Conservation (phyloP, 2,888 invertebrate species). For the Siphlonurus alternatus region DNA sequence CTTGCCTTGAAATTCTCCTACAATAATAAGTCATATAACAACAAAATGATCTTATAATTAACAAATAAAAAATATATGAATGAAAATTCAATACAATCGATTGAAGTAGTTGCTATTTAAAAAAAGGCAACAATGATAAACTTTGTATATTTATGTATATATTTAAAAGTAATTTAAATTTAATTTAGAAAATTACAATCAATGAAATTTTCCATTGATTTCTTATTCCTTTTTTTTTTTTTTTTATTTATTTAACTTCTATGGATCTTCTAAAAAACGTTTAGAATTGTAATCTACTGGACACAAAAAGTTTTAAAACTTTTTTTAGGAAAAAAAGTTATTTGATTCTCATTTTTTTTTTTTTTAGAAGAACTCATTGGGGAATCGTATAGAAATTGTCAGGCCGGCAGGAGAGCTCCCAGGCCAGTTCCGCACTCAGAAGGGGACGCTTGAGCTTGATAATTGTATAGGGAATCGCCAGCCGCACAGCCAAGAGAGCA, state of each 20-base stretch:
- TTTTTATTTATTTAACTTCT: neutral
- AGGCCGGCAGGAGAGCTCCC: neutral
- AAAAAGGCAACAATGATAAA: neutral
- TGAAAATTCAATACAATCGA: no score
- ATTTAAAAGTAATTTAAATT: neutral
- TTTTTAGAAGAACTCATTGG: neutral
- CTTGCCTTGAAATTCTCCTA: no score
- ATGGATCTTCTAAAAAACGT: neutral
- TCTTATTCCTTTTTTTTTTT: neutral
- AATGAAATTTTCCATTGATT: neutral
- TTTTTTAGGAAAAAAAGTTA: neutral
- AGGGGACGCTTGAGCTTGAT: neutral
- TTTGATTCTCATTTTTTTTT: neutral
- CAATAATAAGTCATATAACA: no score
- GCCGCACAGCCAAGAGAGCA: neutral
- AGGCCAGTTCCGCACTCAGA: neutral
- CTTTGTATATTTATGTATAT: neutral
- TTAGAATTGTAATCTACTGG: neutral
- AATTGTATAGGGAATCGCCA: conserved; percentile 1
- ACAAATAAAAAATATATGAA: no score
- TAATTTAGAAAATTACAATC: neutral
- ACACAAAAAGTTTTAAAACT: neutral
- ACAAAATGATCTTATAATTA: no score
- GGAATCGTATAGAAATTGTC: conserved; percentile 1
- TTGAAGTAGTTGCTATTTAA: no score